Base-by-base conservation (phyloP, 2,888 invertebrate species). In the Periphyllus acericola region DNA sequence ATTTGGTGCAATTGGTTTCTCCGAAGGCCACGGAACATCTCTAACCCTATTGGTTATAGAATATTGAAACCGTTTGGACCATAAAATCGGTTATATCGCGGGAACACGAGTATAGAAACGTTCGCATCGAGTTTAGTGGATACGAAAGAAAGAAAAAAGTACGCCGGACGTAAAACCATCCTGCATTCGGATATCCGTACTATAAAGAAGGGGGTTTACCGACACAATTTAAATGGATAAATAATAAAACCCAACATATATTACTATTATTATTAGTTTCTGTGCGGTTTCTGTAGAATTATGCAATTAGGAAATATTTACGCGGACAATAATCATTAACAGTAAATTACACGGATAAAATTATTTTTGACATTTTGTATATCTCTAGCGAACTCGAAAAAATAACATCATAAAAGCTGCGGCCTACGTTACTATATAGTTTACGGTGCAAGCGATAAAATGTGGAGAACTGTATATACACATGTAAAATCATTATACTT, bases 21-120 rank as follows among this genome's bases (percentile, higher is more conserved):
- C 46, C 29, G 21, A 68, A 68, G 21, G 46, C 46, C 46, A 29
- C 68, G 29, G 17, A 34, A 55, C 55, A 52, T 83, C 19, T 81
- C 29, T 68, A 81, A 81, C 81, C n/a, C 34, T 74, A 55, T 74
- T 34, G 29, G 34, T 83, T 83, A 83, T 83, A 55, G 52, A 83
- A 83, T 83, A 74, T 83, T 74, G 74, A 74, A 52, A 68, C 9
- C 68, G 21, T 21, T 46, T 36, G 68, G 40, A 46, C 68, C 81
- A 68, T 81, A 81, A 81, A 81, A 68, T 81, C 81, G 68, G 68
- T 25, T 55, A 79, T 55, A 34, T 55, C 34, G 55, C 14, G 34
- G n/a, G 9, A 21, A 25, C 21, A 40, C n/a, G 4, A 40, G 66
- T 68, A 46, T 68, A n/a, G 40, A 46, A 68, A 68, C 68, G 40